These are phyloP conservation scores for Phalacrocorax carbo DNA, from an alignment of 2,113 vertebrate species.

Conservation along the genomic window DNA sequence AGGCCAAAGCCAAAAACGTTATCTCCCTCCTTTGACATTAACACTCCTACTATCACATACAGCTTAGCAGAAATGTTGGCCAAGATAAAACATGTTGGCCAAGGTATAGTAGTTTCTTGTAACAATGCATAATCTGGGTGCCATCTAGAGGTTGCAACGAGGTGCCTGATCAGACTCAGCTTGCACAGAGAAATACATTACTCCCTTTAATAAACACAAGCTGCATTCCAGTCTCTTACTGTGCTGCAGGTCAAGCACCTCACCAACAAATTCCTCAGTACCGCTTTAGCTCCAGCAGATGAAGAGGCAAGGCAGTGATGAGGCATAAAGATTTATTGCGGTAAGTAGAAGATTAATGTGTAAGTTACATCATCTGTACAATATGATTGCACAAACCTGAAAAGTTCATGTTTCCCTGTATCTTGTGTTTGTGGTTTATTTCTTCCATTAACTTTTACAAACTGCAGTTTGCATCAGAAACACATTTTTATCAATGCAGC, in stretches of 20 bases:
- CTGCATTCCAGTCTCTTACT: neutral
- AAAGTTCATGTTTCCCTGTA: neutral
- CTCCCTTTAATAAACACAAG: neutral
- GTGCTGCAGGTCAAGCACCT: neutral
- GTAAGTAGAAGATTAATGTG: neutral
- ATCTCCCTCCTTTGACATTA: neutral
- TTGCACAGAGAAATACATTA: neutral
- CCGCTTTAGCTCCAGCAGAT: neutral
- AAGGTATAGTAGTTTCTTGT: no score
- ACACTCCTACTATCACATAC: neutral
- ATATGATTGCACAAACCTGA: neutral
- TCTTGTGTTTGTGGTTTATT: neutral
- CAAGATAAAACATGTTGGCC: neutral
- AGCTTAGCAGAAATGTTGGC: neutral
- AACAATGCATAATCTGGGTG: neutral
- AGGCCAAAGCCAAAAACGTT: neutral
- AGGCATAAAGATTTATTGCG: neutral
- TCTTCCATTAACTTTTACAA: neutral
- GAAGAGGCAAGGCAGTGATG: neutral
- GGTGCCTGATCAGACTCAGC: neutral
- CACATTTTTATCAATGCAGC: neutral
- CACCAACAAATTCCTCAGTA: neutral
- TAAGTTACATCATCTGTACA: neutral
- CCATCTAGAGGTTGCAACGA: constrained; percentile 5
- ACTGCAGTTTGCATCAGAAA: neutral